Evolutionary conservation across 2,888 invertebrate genomes (phyloP).

Genomic region (Leptothorax acervorum): DNA sequence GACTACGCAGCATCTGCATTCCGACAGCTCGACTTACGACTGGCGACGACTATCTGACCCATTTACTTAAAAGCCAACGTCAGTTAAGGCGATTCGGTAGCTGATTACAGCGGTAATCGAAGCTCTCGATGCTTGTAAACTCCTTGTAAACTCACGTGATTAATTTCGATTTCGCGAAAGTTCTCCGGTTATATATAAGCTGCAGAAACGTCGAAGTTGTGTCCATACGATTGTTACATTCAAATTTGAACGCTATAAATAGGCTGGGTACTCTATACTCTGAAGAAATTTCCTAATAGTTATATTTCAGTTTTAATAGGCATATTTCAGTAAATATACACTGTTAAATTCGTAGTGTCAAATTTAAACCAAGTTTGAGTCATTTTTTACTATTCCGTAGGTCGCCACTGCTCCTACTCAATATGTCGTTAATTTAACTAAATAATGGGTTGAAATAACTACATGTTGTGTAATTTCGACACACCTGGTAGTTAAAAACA

Average conservation of each 20-base stretch:
- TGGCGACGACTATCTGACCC: conserved; percentile 56
- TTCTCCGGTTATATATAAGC: background rate
- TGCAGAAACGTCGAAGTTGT: too few species aligned
- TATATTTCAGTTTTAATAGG: too few species aligned
- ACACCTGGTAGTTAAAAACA: too few species aligned
- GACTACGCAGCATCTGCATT: conserved; percentile 46
- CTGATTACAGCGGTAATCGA: conserved; percentile 20
- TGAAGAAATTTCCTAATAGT: too few species aligned
- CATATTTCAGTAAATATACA: too few species aligned
- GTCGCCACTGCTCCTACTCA: too few species aligned
- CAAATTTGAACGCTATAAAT: background rate
- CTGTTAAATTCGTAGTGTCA: too few species aligned
- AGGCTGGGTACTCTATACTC: background rate
- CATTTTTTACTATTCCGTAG: too few species aligned
- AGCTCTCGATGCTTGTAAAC: conserved; percentile 26
- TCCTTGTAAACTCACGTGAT: background rate
- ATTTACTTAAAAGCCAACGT: conserved; percentile 49
- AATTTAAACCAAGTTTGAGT: too few species aligned
- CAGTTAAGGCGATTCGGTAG: background rate
- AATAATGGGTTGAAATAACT: too few species aligned
- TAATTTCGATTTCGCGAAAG: background rate
- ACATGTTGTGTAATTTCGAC: too few species aligned
- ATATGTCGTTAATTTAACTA: too few species aligned
- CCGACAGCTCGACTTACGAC: conserved; percentile 48
- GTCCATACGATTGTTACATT: background rate